Evolutionary conservation across 2,888 invertebrate species (phyloP).

Genomic region (Xestoiulus laeticollis): DNA sequence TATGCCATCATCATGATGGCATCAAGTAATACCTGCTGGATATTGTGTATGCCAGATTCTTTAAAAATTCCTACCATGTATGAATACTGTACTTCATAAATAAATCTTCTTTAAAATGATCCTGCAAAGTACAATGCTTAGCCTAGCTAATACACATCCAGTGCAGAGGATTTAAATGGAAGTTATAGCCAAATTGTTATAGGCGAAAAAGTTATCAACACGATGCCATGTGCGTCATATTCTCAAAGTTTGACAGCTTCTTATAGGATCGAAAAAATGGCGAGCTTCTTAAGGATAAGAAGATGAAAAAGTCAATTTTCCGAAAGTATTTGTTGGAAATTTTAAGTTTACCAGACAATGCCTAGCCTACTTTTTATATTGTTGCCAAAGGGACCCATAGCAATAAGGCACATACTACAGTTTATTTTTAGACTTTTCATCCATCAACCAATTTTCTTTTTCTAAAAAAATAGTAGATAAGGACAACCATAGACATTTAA

Average conservation of each 20-base stretch:
- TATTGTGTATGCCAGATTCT: too few species aligned
- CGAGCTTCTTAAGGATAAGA: not conserved
- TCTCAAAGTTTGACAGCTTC: not conserved
- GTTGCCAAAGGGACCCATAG: not conserved
- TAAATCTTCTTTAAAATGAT: too few species aligned
- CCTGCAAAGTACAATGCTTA: too few species aligned
- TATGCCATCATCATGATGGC: too few species aligned
- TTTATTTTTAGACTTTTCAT: not conserved
- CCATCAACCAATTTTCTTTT: not conserved
- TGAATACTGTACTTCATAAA: too few species aligned
- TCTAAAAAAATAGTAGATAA: not conserved
- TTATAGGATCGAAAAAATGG: not conserved
- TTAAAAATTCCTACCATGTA: too few species aligned
- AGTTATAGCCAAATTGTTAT: not conserved
- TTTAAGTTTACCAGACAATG: not conserved
- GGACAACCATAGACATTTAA: not conserved
- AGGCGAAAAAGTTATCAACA: not conserved
- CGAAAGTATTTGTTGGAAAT: not conserved
- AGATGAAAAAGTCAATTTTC: not conserved
- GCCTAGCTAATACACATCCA: too few species aligned
- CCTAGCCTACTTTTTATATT: not conserved
- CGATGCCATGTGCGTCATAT: not conserved
- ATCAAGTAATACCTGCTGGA: too few species aligned
- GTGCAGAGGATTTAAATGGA: not conserved
- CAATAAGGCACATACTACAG: not conserved